phyloP scores from a whole-genome alignment of 1,140 invertebrate genomes.

The Trachelipus rathkii region DNA sequence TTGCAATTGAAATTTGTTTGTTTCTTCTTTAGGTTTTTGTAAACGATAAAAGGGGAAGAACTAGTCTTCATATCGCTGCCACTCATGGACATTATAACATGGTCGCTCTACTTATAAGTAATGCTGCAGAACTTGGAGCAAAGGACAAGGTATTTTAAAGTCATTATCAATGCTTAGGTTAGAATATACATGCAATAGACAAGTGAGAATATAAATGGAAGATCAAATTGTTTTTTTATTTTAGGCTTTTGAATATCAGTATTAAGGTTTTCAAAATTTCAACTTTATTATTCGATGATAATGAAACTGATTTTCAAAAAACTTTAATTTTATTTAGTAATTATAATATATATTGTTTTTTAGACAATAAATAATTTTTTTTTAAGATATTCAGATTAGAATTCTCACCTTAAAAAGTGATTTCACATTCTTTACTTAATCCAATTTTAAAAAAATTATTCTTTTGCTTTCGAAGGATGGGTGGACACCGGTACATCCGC shows the following conservation, averaged over 20 bases:
- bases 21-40: slow-evolving; percentile 52
- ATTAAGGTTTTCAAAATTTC: too few relatives aligned
- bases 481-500: slow-evolving; percentile 96
- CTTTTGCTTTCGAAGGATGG: slow-evolving; percentile 62
- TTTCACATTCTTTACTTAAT: background rate
- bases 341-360: too few relatives aligned
- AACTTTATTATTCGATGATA: too few relatives aligned
- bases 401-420: too few relatives aligned
- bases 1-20: slow-evolving; percentile 22
- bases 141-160: slow-evolving; percentile 70
- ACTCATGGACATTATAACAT: slow-evolving; percentile 95
- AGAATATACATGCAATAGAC: too few relatives aligned
- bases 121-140: slow-evolving; percentile 96
- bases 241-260: too few relatives aligned
- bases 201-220: too few relatives aligned
- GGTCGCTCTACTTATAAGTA: slow-evolving; percentile 92
- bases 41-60: slow-evolving; percentile 90
- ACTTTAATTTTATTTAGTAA: too few relatives aligned
- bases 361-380: too few relatives aligned
- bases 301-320: too few relatives aligned
- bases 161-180: background rate
- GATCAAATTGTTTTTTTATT: too few relatives aligned
- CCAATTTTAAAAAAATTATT: background rate
- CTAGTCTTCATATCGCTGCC: slow-evolving; percentile 91
- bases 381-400: too few relatives aligned